Evolutionary conservation across 1,140 invertebrate species (phyloP), one percentile per base, ranked within the genome.

Genomic region (Caerostris darwini): DNA sequence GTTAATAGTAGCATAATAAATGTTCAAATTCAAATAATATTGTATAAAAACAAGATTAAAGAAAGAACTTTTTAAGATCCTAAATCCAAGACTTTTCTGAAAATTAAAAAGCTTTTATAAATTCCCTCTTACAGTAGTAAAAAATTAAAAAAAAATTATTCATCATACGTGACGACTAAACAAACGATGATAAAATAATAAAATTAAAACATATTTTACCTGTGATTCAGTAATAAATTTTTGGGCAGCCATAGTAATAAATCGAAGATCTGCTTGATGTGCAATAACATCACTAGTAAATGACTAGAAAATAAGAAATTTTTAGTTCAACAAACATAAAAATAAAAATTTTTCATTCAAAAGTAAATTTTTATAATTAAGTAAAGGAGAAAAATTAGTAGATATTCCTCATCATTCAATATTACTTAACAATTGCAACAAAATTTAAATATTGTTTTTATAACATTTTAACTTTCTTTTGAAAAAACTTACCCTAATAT

Each of bases 221-320:
- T 98, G 99, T 95, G 98, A 98, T 96, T 99, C 98, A 95, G 99
- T 98, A 69, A 98, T 97, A 96, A 99, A 99, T 96, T 99, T 99
- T 96, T 99, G 98, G 0, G 98, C 98, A 0, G 98, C 97, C 98
- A 99, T 99, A 2, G 98, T 98, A 94, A 99, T 98, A 96, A 99
- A 99, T 54, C 98, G 96, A 3, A 99, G 96, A 96, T 99, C 99
- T 2, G 98, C 99, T 96, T 99, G 98, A 95, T 99, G 98, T 3
- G 98, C 98, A 95, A 99, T 98, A 1, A 99, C 98, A 96, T 99
- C 98, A 92, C 97, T 98, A 12, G 98, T 97, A 96, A 99, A 98
- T 94, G 98, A 98, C 95, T 96, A 94, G 59, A 95, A 94, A 50
- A 54, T 12, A 89, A 34, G 17, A 81, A 90, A 81, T 17, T 57